phyloP scores from a whole-genome alignment of 1,140 invertebrate species.

The Drosophila pachea region DNA sequence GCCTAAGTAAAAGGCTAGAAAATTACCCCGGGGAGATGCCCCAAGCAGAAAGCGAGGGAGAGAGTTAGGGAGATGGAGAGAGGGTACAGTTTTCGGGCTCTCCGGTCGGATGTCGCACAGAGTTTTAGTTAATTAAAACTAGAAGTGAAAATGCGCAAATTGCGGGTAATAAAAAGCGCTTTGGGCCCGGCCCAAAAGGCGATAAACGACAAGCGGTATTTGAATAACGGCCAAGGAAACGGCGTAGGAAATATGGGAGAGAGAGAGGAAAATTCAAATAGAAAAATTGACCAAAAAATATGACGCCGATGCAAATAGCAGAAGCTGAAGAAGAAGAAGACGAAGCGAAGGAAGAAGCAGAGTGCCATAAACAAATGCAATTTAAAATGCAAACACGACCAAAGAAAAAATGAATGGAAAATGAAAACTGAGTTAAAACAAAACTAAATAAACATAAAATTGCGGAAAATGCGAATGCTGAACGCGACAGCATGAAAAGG shows the following conservation, averaged over 20 bases:
- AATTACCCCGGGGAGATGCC: slow-evolving; percentile 19
- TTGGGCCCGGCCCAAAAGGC: slow-evolving; percentile 37
- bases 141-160: slow-evolving; percentile 74
- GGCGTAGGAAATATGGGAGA: background rate
- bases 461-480: slow-evolving; percentile 41
- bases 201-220: slow-evolving; percentile 49
- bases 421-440: slow-evolving; percentile 19
- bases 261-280: slow-evolving; percentile 15
- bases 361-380: slow-evolving; percentile 56
- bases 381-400: slow-evolving; percentile 64
- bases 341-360: too few species aligned
- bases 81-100: background rate
- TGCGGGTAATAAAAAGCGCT: slow-evolving; percentile 70
- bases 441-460: slow-evolving; percentile 16
- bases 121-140: slow-evolving; percentile 75
- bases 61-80: background rate
- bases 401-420: slow-evolving; percentile 13
- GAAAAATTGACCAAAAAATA: slow-evolving; percentile 1
- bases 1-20: slow-evolving; percentile 31
- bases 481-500: slow-evolving; percentile 36
- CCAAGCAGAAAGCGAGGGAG: background rate
- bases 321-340: slow-evolving; percentile 14
- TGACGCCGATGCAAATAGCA: slow-evolving; percentile 45
- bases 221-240: slow-evolving; percentile 40
- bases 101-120: slow-evolving; percentile 40